Conservation (phyloP, 2,797 vertebrate species). For the Cynodonichthys magdalenae region DNA sequence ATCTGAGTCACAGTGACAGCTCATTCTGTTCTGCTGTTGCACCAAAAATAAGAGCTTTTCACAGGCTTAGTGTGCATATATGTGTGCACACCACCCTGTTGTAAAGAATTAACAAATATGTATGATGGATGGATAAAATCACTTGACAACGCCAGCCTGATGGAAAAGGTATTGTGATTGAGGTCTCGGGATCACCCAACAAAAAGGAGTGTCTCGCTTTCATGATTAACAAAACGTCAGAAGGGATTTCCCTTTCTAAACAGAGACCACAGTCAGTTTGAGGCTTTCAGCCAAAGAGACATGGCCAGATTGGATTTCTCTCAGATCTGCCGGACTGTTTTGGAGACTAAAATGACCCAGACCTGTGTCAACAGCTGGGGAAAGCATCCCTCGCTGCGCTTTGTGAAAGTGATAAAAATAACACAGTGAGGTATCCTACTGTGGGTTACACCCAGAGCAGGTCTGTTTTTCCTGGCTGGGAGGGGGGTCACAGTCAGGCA, state of each 20-base stretch:
- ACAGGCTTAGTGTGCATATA: conserved; percentile 14
- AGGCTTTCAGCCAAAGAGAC: conserved; percentile 52
- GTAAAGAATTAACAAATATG: conserved; percentile 55
- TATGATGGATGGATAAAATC: conserved; percentile 75
- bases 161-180: conserved; percentile 74
- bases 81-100: conserved; percentile 45
- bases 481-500: conserved; percentile 66
- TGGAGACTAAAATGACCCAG: conserved; percentile 61
- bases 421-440: conserved; percentile 59
- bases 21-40: conserved; percentile 22
- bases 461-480: conserved; percentile 78
- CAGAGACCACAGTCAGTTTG: conserved; percentile 57
- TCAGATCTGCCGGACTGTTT: conserved; percentile 50
- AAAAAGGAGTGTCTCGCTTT: conserved; percentile 73
- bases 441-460: conserved; percentile 67
- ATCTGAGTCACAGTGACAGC: conserved; percentile 29
- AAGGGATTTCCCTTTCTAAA: conserved; percentile 82
- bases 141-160: conserved; percentile 61
- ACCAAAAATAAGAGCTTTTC: conserved; percentile 27
- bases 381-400: conserved; percentile 71
- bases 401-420: conserved; percentile 83
- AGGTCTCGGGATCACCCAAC: conserved; percentile 74
- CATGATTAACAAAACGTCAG: conserved; percentile 77
- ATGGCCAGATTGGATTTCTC: conserved; percentile 51
- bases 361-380: conserved; percentile 79